Percentiles rank a stretch among this genome's conserved stretches.
phyloP scores from a whole-genome alignment of 2,888 invertebrate species.

The Melolontha melolontha region DNA sequence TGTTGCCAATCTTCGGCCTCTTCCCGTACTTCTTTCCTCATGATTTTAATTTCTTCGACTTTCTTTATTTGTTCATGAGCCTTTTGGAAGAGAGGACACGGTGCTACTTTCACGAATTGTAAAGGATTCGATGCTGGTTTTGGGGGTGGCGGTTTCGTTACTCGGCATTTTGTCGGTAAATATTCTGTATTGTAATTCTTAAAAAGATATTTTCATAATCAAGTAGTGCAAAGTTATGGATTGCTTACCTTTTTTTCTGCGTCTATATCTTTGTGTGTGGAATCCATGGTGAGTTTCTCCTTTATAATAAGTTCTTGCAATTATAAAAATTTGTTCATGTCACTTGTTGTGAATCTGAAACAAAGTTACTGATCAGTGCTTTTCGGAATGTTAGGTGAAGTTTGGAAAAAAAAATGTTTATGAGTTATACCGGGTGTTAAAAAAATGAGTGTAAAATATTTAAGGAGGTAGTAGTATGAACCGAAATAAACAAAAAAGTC shows the following conservation, averaged over 20 bases:
- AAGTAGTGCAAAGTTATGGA: too few species aligned
- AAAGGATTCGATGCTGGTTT: constrained; percentile 89
- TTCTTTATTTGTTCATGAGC: constrained; percentile 88
- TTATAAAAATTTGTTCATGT: constrained; percentile 10
- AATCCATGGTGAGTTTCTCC: constrained; percentile 26
- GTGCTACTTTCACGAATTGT: constrained; percentile 90
- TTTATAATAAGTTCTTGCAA: constrained; percentile 1
- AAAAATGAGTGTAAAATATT: too few species aligned
- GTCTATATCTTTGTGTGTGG: constrained; percentile 31
- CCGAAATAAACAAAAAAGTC: too few species aligned
- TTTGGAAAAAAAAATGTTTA: too few species aligned
- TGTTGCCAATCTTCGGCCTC: constrained; percentile 94
- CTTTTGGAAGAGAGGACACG: constrained; percentile 86
- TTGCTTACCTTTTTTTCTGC: constrained; percentile 37
- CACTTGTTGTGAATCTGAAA: constrained; percentile 13
- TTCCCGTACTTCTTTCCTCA: constrained; percentile 83
- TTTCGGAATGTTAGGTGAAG: too few species aligned
- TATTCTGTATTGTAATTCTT: constrained; percentile 64
- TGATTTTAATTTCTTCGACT: constrained; percentile 86
- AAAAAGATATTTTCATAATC: constrained; percentile 28
- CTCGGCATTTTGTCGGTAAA: constrained; percentile 67
- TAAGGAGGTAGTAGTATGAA: too few species aligned
- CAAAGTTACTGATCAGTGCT: too few species aligned
- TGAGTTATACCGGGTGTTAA: too few species aligned
- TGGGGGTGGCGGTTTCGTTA: constrained; percentile 80